Base-by-base conservation (phyloP, 2,113 vertebrate genomes). In the Serilophus lunatus region DNA sequence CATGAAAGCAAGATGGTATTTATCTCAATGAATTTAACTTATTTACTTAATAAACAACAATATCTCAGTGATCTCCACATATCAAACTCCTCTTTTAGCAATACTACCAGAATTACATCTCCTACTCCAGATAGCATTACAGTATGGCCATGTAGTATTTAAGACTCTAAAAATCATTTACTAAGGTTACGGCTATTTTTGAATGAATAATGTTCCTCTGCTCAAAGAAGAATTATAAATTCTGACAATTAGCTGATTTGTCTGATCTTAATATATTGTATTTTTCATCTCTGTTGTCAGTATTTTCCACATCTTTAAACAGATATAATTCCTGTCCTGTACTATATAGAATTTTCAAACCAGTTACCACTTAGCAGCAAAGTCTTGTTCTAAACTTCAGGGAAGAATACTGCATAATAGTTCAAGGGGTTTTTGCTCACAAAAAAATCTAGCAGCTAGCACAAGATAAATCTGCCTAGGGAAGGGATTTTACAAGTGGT, bases 391-490 rank as follows among this genome's bases (percentile, higher is more conserved):
- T 14, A 79, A 66, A 92, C 24, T 3, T 70, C 51, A 31, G 51
- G 26, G 5, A 47, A 47, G 23, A 70, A 20, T 0, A 1, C 6
- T 47, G 2, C 23, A 38, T 36, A 70, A 65, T 4, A 16, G 14
- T 47, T 75, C 14, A 23, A 23, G 12, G 7, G 0, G 0, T 4
- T 12, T 86, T 54, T 79, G 36, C 9, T 61, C 51, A 47, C 9
- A n/a, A 45, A 65, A 56, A 82, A 56, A n/a, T 50, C 16, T 45
- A 56, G 13, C 35, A 86, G 7, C 13, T 60, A 69, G 10, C 16
- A 36, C 33, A 79, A 83, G 15, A 80, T 24, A 53, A 69, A 44
- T 44, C 51, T 78, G 7, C 24, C n/a, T 24, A 63, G 22, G 10
- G 22, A 64, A 64, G 7, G 4, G 4, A 38, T 60, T 93, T 85